These are phyloP conservation scores for Xestia rhomboidea DNA, from an alignment of 2,888 invertebrate genomes.

Conservation along the genomic window DNA sequence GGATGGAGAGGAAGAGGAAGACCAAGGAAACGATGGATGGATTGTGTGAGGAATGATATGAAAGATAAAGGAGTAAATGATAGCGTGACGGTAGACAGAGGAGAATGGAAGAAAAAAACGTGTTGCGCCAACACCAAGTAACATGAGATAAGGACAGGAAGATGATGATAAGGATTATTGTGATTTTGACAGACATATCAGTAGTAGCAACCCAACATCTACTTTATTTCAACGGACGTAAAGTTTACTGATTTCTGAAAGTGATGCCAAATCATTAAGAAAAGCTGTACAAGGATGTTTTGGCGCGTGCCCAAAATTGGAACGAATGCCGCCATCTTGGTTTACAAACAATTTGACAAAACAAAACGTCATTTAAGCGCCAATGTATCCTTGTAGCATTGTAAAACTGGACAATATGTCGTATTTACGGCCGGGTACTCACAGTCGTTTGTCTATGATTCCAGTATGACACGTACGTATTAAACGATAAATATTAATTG, in stretches of 20 bases:
- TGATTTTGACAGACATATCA: background rate
- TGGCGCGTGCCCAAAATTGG: background rate
- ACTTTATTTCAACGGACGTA: background rate
- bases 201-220: background rate
- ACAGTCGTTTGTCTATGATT: background rate
- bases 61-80: too few species aligned
- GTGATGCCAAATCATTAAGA: background rate
- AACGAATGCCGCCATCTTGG: background rate
- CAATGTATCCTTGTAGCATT: background rate
- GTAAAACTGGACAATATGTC: background rate
- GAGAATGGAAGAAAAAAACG: too few species aligned
- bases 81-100: too few species aligned
- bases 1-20: too few species aligned
- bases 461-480: constrained; percentile 15
- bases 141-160: too few species aligned
- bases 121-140: too few species aligned
- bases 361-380: background rate
- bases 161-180: too few species aligned
- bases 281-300: background rate
- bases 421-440: background rate
- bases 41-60: too few species aligned
- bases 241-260: background rate
- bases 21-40: too few species aligned
- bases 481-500: constrained; percentile 39
- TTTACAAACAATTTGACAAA: background rate